phyloP scores from a whole-genome alignment of 2,888 invertebrate species.

The Falcaria lacertinaria region DNA sequence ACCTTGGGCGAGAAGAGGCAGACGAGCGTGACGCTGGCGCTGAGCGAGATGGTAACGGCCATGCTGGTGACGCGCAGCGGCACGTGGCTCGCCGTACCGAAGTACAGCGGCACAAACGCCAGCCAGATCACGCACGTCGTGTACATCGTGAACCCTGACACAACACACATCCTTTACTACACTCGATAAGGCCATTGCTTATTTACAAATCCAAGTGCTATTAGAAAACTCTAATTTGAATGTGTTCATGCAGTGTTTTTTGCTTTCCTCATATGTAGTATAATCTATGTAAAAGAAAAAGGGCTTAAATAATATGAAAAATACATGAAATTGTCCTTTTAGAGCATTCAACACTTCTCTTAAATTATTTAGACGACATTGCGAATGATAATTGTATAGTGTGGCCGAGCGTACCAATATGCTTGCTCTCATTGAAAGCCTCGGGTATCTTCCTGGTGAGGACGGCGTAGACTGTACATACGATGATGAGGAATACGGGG shows the following conservation, averaged over 20 bases:
- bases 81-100: constrained; percentile 96
- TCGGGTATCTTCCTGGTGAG: constrained; percentile 98
- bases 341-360: no score
- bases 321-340: no score
- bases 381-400: background rate
- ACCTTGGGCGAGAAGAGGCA: constrained; percentile 97
- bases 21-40: constrained; percentile 94
- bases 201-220: no score
- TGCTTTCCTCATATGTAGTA: no score
- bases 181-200: no score
- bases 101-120: constrained; percentile 98
- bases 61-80: constrained; percentile 95
- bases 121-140: constrained; percentile 99
- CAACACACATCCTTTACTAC: background rate
- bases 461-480: constrained; percentile 97
- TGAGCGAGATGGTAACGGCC: constrained; percentile 96
- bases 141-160: constrained; percentile 97
- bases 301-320: no score
- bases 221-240: no score
- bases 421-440: constrained; percentile 98
- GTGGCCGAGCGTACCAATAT: constrained; percentile 85
- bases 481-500: constrained; percentile 92
- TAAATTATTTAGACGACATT: background rate
- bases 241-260: no score
- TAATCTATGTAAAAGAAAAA: no score